A percentile compares a stretch with the other conserved stretches of the same genome.
These are phyloP conservation scores for Cataglyphis rosenhaueri DNA, from an alignment of 2,888 invertebrate genomes.

Conservation along the genomic window DNA sequence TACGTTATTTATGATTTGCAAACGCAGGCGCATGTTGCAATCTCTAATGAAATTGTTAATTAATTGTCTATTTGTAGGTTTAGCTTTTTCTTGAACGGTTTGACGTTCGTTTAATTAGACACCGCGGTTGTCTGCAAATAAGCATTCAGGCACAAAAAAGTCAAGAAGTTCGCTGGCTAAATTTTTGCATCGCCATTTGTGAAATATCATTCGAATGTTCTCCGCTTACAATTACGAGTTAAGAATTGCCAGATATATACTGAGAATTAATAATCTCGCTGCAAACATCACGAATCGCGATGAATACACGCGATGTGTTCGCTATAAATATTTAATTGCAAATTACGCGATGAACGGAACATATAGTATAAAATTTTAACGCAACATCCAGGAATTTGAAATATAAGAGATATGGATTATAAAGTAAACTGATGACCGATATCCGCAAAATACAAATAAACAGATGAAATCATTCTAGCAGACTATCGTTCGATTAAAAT, in stretches of 20 bases:
- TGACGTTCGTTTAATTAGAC: conserved; percentile 49
- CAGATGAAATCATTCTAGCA: conserved; percentile 25
- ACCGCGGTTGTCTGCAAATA: conserved; percentile 22
- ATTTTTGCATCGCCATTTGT: conserved; percentile 32
- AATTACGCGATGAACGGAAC: conserved; percentile 13
- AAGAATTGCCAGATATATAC: neutral
- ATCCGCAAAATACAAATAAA: conserved; percentile 5
- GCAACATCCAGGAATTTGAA: neutral
- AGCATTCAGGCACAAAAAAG: neutral
- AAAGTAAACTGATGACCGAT: neutral
- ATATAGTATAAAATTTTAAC: neutral
- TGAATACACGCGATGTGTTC: neutral
- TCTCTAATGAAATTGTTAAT: conserved; percentile 38
- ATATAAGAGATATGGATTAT: neutral
- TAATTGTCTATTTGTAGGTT: conserved; percentile 31
- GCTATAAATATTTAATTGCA: conserved; percentile 7
- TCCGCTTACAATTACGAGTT: neutral
- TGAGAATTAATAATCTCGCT: neutral
- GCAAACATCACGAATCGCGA: neutral
- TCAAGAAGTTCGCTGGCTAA: neutral
- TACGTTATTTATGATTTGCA: neutral
- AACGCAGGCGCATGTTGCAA: conserved; percentile 16
- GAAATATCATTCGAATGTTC: conserved; percentile 10
- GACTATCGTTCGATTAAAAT: conserved; percentile 37
- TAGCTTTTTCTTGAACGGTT: conserved; percentile 5